Percentiles rank a stretch among this genome's conserved stretches.
phyloP scores from a whole-genome alignment of 1,140 invertebrate species.

The Bombus sylvicola region DNA sequence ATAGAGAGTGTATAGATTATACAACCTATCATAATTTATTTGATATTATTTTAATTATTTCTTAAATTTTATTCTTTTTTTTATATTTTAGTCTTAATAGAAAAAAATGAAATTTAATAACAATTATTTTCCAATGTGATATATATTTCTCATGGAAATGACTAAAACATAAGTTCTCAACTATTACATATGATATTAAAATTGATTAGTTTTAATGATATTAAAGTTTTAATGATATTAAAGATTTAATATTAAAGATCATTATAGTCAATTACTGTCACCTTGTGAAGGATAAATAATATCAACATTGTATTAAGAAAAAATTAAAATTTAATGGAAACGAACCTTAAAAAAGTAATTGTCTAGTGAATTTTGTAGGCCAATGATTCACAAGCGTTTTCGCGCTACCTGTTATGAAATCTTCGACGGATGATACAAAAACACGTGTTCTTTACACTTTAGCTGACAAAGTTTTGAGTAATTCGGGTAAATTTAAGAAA shows the following conservation, averaged over 20 bases:
- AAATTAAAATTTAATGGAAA: background rate
- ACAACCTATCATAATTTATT: background rate
- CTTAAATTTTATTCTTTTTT: background rate
- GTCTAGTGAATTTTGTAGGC: slow-evolving; percentile 58
- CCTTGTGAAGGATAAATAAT: background rate
- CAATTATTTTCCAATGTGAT: background rate
- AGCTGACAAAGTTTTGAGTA: slow-evolving; percentile 29
- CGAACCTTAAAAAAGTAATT: slow-evolving; percentile 7
- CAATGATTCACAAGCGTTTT: slow-evolving; percentile 64
- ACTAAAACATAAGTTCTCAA: background rate
- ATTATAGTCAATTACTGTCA: background rate
- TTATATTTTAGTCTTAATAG: background rate
- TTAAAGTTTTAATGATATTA: background rate
- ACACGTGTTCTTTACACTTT: slow-evolving; percentile 66
- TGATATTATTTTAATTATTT: background rate
- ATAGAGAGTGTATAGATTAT: background rate
- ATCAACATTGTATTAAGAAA: background rate
- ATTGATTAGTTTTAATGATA: background rate
- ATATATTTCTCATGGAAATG: background rate
- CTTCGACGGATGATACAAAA: slow-evolving; percentile 62
- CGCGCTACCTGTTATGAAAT: slow-evolving; percentile 72
- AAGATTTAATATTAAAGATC: background rate
- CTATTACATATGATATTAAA: background rate
- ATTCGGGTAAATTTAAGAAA: slow-evolving; percentile 4
- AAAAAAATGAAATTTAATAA: background rate